Conservation (phyloP, 2,113 vertebrate species). For the Calcarius ornatus region DNA sequence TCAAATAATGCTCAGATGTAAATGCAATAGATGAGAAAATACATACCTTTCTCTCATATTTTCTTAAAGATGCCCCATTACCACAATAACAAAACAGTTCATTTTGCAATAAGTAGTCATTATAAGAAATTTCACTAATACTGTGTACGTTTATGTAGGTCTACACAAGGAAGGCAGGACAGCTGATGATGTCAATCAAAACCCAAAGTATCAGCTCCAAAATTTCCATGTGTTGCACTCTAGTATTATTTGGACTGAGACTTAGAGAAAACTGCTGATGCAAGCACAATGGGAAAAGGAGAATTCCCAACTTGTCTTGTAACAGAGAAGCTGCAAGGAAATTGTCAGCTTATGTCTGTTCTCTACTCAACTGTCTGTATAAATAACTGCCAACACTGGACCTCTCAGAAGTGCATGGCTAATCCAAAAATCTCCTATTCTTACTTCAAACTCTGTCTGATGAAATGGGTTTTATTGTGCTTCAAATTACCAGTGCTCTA, state of each 20-base stretch:
- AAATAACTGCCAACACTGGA: neutral
- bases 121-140: neutral
- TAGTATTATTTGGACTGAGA: neutral
- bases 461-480: neutral
- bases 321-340: neutral
- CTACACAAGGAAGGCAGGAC: neutral
- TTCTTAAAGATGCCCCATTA: neutral
- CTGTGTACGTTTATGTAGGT: rapidly evolving
- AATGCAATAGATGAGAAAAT: neutral
- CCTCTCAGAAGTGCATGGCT: neutral
- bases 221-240: neutral
- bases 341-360: neutral
- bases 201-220: neutral
- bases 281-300: neutral
- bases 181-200: neutral
- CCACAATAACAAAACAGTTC: neutral
- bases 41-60: neutral
- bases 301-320: neutral
- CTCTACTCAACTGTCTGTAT: neutral
- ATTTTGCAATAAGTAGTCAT: neutral
- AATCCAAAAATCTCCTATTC: neutral
- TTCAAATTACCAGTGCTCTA: neutral
- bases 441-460: neutral
- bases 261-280: neutral
- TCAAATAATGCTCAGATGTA: neutral